Percentiles rank a stretch among this genome's conserved stretches.
These are phyloP conservation scores for Vanessa tameamea DNA, from an alignment of 1,140 invertebrate species.

Conservation along the genomic window DNA sequence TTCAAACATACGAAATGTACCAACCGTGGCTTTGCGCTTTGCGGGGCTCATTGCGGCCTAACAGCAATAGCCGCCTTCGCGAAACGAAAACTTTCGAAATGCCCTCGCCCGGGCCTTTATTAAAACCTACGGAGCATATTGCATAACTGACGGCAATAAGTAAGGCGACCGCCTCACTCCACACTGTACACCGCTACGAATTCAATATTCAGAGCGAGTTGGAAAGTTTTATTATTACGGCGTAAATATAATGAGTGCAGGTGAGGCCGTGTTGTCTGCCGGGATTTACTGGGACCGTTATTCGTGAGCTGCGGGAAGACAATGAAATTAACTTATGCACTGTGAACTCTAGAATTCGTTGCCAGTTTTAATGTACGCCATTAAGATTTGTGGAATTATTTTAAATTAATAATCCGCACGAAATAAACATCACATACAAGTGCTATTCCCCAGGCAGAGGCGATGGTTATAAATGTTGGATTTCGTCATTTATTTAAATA, in stretches of 20 bases:
- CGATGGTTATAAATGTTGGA: no score
- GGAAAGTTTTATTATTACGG: constrained; percentile 79
- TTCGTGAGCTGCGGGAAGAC: constrained; percentile 56
- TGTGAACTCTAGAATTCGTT: constrained; percentile 59
- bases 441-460: no score
- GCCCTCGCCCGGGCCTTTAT: constrained; percentile 72
- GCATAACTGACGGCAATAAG: constrained; percentile 77
- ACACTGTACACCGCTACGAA: constrained; percentile 55
- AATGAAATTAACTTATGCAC: constrained; percentile 69
- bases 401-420: not conserved
- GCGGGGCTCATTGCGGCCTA: constrained; percentile 62
- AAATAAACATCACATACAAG: not conserved
- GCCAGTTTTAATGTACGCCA: constrained; percentile 56
- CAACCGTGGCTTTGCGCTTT: constrained; percentile 61
- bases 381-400: constrained; percentile 24
- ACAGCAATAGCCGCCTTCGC: constrained; percentile 69
- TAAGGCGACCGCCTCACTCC: constrained; percentile 68
- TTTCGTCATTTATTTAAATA: no score
- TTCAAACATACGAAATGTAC: not conserved
- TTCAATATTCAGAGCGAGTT: constrained; percentile 77
- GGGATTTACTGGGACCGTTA: constrained; percentile 70
- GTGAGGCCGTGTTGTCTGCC: constrained; percentile 71
- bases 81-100: constrained; percentile 76
- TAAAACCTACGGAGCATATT: constrained; percentile 76
- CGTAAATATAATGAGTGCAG: constrained; percentile 79